A percentile compares a stretch with the other conserved stretches of the same genome.
These are phyloP conservation scores for Rhynchomys soricoides DNA, from an alignment of 2,113 vertebrate genomes.

Conservation along the genomic window DNA sequence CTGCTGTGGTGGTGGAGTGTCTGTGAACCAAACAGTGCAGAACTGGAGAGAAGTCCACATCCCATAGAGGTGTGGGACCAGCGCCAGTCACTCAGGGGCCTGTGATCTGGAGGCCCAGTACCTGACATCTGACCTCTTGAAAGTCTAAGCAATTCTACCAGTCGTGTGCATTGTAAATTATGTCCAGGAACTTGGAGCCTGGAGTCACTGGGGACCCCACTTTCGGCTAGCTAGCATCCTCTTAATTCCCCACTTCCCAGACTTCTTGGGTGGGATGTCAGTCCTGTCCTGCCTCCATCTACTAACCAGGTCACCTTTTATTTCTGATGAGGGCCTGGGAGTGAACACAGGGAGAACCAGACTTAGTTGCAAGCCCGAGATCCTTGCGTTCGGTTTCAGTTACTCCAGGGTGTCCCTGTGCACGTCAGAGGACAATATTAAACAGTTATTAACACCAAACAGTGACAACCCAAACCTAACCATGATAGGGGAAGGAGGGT, in stretches of 20 bases:
- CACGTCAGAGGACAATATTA: neutral
- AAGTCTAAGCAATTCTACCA: no score
- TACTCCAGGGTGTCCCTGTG: neutral
- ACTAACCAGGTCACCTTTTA: neutral
- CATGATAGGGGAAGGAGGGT: neutral
- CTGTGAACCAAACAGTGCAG: neutral
- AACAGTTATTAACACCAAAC: neutral
- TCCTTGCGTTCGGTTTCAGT: neutral
- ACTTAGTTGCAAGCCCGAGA: neutral
- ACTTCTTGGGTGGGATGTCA: neutral
- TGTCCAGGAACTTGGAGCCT: neutral
- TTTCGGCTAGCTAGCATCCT: neutral
- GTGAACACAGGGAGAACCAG: neutral
- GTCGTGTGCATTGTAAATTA: neutral
- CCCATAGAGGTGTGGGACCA: rapidly evolving
- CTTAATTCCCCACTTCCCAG: neutral
- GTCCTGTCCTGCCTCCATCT: neutral
- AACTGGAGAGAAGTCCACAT: neutral
- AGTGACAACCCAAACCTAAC: neutral
- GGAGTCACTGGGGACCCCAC: no score
- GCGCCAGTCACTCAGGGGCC: rapidly evolving
- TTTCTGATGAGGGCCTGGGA: neutral
- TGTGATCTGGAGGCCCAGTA: rapidly evolving
- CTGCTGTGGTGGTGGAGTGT: rapidly evolving
- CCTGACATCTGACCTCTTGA: neutral